These are phyloP conservation scores for Ruditapes philippinarum DNA, from an alignment of 1,140 invertebrate genomes.

Conservation along the genomic window DNA sequence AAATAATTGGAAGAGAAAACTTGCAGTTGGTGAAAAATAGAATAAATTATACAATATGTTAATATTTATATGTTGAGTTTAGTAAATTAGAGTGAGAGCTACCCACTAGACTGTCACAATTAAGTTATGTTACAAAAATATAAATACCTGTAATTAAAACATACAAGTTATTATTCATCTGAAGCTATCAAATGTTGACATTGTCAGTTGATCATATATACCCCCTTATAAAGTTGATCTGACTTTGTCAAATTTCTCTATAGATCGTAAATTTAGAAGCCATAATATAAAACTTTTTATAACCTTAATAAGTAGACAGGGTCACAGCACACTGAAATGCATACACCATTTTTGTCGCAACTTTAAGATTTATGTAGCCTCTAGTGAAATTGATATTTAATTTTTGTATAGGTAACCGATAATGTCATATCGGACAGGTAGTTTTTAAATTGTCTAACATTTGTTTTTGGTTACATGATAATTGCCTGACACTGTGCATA, in stretches of 20 bases:
- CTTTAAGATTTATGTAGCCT: neutral
- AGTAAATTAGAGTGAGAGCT: too few species aligned
- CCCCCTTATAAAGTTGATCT: constrained; percentile 7
- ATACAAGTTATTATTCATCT: constrained; percentile 13
- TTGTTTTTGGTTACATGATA: neutral
- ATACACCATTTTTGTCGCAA: neutral
- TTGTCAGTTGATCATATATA: constrained; percentile 6
- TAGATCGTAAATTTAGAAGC: constrained; percentile 15
- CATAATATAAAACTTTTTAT: constrained; percentile 1
- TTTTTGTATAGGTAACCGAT: constrained; percentile 7
- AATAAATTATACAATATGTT: too few species aligned
- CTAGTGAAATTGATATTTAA: constrained; percentile 7
- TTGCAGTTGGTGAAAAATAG: too few species aligned
- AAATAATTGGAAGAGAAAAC: too few species aligned
- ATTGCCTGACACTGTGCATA: neutral
- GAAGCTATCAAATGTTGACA: constrained; percentile 21
- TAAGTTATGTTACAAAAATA: too few species aligned
- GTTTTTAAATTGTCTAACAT: neutral
- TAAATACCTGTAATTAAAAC: too few species aligned
- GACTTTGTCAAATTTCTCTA: constrained; percentile 1
- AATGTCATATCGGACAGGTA: neutral
- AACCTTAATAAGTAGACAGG: neutral
- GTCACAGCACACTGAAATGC: constrained; percentile 3
- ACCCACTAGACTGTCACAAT: too few species aligned
- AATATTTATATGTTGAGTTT: too few species aligned